Evolutionary conservation across 2,888 invertebrate species (phyloP).

Genomic region (Protodeltote pygarga): DNA sequence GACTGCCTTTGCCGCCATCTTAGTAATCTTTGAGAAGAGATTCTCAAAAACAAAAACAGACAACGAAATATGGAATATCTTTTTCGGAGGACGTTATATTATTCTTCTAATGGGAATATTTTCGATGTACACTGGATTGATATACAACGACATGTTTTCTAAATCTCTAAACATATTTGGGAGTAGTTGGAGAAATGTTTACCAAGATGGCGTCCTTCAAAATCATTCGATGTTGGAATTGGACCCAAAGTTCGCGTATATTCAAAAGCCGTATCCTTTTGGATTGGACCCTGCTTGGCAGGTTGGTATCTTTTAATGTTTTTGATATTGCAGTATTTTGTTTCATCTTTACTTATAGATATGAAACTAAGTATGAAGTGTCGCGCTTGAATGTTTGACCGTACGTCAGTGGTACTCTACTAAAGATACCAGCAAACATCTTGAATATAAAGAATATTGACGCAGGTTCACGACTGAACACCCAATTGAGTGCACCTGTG

Average conservation of each 20-base stretch:
- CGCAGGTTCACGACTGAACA: too few species aligned
- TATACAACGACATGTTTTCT: conserved; percentile 92
- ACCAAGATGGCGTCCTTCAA: conserved; percentile 66
- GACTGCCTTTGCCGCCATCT: conserved; percentile 88
- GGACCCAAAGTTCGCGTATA: conserved; percentile 79
- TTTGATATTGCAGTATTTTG: not conserved
- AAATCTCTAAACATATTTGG: conserved; percentile 91
- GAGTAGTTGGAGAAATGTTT: conserved; percentile 86
- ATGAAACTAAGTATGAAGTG: too few species aligned
- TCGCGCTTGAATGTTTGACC: too few species aligned
- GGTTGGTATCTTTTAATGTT: conserved; percentile 59
- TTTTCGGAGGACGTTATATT: conserved; percentile 91
- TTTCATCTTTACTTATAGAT: not conserved
- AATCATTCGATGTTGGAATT: conserved; percentile 69
- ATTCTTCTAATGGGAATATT: conserved; percentile 91
- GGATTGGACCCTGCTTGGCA: conserved; percentile 92
- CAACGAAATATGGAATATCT: conserved; percentile 90
- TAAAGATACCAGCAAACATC: too few species aligned
- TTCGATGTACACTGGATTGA: conserved; percentile 91
- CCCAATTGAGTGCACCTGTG: too few species aligned
- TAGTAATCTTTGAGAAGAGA: conserved; percentile 88
- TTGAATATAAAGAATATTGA: too few species aligned
- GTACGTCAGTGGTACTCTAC: too few species aligned
- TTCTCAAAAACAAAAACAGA: conserved; percentile 81
- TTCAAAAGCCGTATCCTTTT: conserved; percentile 87